phyloP scores from a whole-genome alignment of 2,888 invertebrate species.

The Meteorus colon region DNA sequence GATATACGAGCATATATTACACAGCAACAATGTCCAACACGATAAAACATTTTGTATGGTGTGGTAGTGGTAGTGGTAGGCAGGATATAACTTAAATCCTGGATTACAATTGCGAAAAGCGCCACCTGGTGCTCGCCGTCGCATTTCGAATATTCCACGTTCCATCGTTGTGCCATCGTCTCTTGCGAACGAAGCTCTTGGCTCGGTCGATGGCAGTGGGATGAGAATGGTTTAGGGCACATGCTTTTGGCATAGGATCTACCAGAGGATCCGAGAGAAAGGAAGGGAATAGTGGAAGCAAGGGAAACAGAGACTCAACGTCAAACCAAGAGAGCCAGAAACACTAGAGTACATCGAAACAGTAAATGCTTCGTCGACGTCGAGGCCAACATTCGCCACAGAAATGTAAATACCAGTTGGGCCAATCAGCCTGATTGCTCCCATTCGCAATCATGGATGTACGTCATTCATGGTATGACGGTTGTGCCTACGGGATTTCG shows the following conservation, averaged over 20 bases:
- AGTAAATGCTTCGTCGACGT: constrained; percentile 46
- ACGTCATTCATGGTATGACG: constrained; percentile 64
- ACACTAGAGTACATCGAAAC: constrained; percentile 20
- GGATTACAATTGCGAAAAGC: constrained; percentile 49
- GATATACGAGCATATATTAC: background rate
- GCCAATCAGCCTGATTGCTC: constrained; percentile 73
- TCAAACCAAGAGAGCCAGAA: constrained; percentile 29
- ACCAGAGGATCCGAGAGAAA: constrained; percentile 19
- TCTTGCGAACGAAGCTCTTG: constrained; percentile 3
- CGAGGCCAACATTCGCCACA: constrained; percentile 54
- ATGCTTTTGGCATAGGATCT: constrained; percentile 1
- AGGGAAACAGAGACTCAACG: constrained; percentile 23
- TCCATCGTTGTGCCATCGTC: constrained; percentile 15
- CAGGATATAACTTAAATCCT: constrained; percentile 36
- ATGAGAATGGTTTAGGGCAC: constrained; percentile 21
- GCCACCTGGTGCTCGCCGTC: constrained; percentile 50
- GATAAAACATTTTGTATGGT: constrained; percentile 25
- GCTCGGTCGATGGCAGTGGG: constrained; percentile 23
- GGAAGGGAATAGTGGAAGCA: constrained; percentile 2
- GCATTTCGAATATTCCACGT: constrained; percentile 46
- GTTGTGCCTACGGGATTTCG: constrained; percentile 53
- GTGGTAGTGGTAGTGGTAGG: constrained; percentile 3
- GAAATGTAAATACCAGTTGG: constrained; percentile 70
- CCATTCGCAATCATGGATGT: constrained; percentile 67
- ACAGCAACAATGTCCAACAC: constrained; percentile 8